Conservation (phyloP, 2,888 invertebrate species). For the Diaprepes abbreviatus region DNA sequence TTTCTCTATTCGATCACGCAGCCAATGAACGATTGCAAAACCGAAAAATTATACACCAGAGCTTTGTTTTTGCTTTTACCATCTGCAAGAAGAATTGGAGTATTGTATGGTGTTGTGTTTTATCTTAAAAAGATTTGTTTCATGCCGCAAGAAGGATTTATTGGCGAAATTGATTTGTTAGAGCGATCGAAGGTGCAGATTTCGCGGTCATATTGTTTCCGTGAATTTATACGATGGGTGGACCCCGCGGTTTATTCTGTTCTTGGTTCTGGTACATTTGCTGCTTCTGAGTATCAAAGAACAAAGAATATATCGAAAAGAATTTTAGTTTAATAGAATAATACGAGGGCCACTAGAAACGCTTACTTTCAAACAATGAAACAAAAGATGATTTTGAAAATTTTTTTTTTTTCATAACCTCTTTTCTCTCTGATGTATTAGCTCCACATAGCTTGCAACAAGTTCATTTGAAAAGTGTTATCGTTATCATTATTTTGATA, state of each 20-base stretch:
- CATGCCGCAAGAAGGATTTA: constrained; percentile 26
- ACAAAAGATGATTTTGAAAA: too few relatives aligned
- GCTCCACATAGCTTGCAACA: too few relatives aligned
- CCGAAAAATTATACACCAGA: neutral
- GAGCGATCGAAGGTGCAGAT: constrained; percentile 13
- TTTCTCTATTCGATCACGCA: neutral
- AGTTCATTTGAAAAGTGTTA: too few relatives aligned
- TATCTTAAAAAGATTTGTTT: constrained; percentile 38
- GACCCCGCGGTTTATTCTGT: neutral
- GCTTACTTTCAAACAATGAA: too few relatives aligned
- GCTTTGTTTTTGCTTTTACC: neutral
- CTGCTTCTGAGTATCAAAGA: neutral
- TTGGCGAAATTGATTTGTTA: constrained; percentile 38
- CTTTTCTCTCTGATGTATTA: too few relatives aligned
- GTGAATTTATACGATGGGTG: constrained; percentile 7
- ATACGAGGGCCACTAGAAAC: too few relatives aligned
- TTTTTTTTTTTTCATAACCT: too few relatives aligned
- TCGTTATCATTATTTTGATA: too few relatives aligned
- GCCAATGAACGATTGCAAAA: neutral
- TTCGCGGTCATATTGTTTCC: constrained; percentile 8
- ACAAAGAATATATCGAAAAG: neutral
- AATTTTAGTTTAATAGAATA: too few relatives aligned
- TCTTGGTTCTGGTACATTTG: neutral
- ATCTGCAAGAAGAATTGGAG: constrained; percentile 28
- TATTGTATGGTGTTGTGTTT: constrained; percentile 15